Conservation (phyloP, 2,888 invertebrate species). For the Melanotus villosus region DNA sequence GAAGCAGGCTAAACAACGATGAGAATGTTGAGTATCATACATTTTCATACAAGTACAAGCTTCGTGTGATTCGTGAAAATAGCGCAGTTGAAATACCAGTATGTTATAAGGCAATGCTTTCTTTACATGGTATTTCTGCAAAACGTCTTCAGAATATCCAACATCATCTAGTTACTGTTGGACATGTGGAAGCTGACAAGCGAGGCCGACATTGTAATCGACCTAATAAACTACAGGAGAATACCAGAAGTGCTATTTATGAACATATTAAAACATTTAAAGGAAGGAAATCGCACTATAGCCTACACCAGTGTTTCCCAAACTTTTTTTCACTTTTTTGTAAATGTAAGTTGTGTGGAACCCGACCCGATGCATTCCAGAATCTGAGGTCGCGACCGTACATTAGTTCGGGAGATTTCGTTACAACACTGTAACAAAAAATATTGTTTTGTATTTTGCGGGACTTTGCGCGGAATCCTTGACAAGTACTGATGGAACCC, state of each 20-base stretch:
- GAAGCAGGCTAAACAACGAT: too few species aligned
- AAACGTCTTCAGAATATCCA: constrained; percentile 1
- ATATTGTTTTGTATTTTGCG: too few species aligned
- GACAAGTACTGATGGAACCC: too few species aligned
- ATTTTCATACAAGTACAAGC: constrained; percentile 8
- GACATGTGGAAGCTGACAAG: background rate
- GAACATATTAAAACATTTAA: too few species aligned
- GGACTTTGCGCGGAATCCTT: too few species aligned
- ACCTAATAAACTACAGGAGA: constrained; percentile 12
- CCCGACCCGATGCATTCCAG: too few species aligned
- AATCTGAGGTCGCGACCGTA: too few species aligned
- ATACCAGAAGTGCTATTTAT: background rate
- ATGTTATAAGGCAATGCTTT: constrained; percentile 1
- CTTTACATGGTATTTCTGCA: constrained; percentile 4
- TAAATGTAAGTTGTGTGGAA: too few species aligned
- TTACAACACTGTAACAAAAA: too few species aligned
- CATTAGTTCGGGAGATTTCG: too few species aligned
- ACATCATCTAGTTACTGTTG: background rate
- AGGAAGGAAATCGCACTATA: constrained; percentile 4
- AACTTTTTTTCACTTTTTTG: too few species aligned
- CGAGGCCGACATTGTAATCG: background rate
- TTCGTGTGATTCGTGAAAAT: background rate
- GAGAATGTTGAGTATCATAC: background rate
- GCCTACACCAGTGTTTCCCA: too few species aligned
- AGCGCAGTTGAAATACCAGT: constrained; percentile 9